Base-by-base conservation (phyloP, 2,888 invertebrate species). In the Drosophila yooni region DNA sequence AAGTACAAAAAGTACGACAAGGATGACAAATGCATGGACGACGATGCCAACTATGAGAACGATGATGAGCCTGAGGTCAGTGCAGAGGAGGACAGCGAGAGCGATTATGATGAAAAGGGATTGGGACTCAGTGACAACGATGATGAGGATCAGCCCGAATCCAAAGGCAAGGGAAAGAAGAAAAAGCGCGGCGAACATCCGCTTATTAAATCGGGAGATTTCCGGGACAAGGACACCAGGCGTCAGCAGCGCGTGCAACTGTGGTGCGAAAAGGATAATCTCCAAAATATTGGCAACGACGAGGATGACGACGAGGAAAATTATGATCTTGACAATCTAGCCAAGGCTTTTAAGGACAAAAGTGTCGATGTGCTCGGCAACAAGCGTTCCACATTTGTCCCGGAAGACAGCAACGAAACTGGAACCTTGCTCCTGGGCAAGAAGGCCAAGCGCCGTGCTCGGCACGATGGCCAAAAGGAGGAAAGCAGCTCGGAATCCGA, bases 291-390 rank as follows among this genome's bases (percentile, higher is more conserved):
- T 5, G 66, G 57, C 43, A 95, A 96, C 79, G 95, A 96, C 71
- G 97, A 97, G 67, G 96, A 96, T 53, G 98, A 98, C 91, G 98
- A 97, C 91, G 98, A 98, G 82, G 98, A 97, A 92, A 98, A 97
- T 83, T 95, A 95, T 10, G 98, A 98, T 93, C 94, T 98, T 76
- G 97, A 98, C 90, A 95, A 95, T 91, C 94, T 98, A 93, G 95
- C 96, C 3, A 95, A 95, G 82, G 94, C 95, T 46, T 96, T 95
- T 82, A 95, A 96, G 85, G 95, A 95, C 77, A 96, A 96, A 93
- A 97, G 97, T 80, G 95, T 91, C 1, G 74, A 91, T 31, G 92
- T 93, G 3, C 74, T 93, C 27, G 94, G 92, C 46, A 83, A 93
- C 70, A 91, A 74, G 29, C 84, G 78, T 31, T 57, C 63, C 1